Conservation (phyloP, 2,113 vertebrate species). For the Ceratotherium simum region DNA sequence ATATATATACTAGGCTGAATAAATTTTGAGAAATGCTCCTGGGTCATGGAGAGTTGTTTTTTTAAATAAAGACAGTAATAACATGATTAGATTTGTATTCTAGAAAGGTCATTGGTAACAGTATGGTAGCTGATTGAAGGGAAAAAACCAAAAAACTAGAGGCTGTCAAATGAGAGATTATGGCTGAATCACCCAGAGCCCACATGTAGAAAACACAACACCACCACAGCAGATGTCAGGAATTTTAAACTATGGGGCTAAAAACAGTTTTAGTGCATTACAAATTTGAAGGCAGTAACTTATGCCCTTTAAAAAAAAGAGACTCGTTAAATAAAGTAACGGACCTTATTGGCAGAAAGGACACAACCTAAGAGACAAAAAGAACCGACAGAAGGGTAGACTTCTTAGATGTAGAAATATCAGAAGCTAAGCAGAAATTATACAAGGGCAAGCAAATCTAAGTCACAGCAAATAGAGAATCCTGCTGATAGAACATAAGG, state of each 20-base stretch:
- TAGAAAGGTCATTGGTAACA: not conserved
- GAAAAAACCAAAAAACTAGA: not conserved
- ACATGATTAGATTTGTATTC: not conserved
- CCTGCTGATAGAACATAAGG: constrained; percentile 51
- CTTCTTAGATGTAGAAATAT: constrained; percentile 62
- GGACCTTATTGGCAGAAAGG: constrained; percentile 65
- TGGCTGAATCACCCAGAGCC: not conserved
- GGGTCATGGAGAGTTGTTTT: not conserved
- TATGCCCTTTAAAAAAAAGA: constrained; percentile 36
- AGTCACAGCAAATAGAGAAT: constrained; percentile 69
- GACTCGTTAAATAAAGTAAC: constrained; percentile 48
- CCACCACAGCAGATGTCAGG: not conserved
- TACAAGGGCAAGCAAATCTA: constrained; percentile 54
- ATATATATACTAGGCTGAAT: not conserved
- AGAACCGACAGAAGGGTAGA: constrained; percentile 26
- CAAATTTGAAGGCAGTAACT: constrained; percentile 4
- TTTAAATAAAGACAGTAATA: not conserved
- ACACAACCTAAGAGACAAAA: constrained; percentile 70
- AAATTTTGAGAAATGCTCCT: not conserved
- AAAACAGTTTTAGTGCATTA: not conserved
- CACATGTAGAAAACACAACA: not conserved
- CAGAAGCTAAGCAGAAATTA: constrained; percentile 69
- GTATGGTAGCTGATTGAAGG: not conserved
- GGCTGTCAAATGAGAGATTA: not conserved
- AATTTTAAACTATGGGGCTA: not conserved